phyloP scores from a whole-genome alignment of 2,888 invertebrate genomes.

The Pseudolycoriella hygida region DNA sequence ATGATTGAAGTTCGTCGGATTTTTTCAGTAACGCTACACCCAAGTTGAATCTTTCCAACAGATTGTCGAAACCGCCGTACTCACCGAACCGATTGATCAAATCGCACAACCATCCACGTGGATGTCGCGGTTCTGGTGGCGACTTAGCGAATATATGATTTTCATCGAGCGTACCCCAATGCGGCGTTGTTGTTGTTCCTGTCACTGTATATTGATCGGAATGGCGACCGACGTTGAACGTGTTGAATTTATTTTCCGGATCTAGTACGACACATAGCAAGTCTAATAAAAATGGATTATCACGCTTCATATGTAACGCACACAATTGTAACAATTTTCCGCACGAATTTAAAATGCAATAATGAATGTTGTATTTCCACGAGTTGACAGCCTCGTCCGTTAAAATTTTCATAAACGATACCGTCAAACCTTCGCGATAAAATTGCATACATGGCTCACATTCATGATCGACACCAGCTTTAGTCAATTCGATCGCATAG shows the following conservation, averaged over 20 bases:
- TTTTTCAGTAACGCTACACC: slow-evolving; percentile 43
- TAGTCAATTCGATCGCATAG: slow-evolving; percentile 73
- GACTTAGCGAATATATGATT: slow-evolving; percentile 41
- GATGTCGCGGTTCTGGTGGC: slow-evolving; percentile 62
- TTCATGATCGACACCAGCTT: slow-evolving; percentile 70
- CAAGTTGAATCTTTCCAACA: slow-evolving; percentile 66
- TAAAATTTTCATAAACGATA: slow-evolving; percentile 90
- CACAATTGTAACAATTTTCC: slow-evolving; percentile 82
- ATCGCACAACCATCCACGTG: slow-evolving; percentile 92
- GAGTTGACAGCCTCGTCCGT: slow-evolving; percentile 95
- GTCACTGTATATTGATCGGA: slow-evolving; percentile 20
- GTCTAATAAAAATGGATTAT: slow-evolving; percentile 84
- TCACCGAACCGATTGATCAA: slow-evolving; percentile 87
- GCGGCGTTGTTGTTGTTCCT: slow-evolving; percentile 9
- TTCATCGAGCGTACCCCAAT: slow-evolving; percentile 44
- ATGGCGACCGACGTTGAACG: slow-evolving; percentile 25
- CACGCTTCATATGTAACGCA: slow-evolving; percentile 73
- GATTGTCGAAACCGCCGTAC: slow-evolving; percentile 72
- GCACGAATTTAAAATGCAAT: slow-evolving; percentile 86
- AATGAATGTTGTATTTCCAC: slow-evolving; percentile 95
- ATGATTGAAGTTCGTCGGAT: slow-evolving; percentile 16
- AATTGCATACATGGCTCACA: slow-evolving; percentile 86
- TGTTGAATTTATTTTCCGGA: slow-evolving; percentile 79
- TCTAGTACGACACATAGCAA: slow-evolving; percentile 85
- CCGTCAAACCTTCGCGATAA: slow-evolving; percentile 83